Percentiles rank a stretch among this genome's conserved stretches.
Conservation (phyloP, 2,888 invertebrate genomes). For the Chaetogeoica ovagalla region DNA sequence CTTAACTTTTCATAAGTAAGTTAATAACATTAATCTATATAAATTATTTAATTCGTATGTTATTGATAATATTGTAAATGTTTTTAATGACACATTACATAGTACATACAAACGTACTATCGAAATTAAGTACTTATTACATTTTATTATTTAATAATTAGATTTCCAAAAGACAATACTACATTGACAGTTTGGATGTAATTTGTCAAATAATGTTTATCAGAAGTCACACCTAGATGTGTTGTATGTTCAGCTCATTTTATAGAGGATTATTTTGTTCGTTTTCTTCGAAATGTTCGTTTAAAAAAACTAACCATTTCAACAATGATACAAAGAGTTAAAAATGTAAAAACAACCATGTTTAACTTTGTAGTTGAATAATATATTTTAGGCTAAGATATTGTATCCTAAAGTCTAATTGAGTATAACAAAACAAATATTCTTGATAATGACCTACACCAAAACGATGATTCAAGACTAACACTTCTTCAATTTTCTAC, state of each 20-base stretch:
- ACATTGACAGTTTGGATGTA: constrained; percentile 6
- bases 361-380: neutral
- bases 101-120: constrained; percentile 5
- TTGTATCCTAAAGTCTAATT: constrained; percentile 12
- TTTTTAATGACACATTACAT: neutral
- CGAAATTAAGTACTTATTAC: constrained; percentile 1
- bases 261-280: neutral
- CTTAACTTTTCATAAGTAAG: constrained; percentile 8
- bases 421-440: neutral
- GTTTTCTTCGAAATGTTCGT: neutral
- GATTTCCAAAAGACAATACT: constrained; percentile 14
- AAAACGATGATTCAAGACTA: neutral
- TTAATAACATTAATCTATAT: constrained; percentile 7
- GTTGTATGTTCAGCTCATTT: constrained; percentile 13
- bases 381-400: constrained; percentile 22
- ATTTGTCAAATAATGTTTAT: neutral
- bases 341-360: constrained; percentile 14
- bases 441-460: neutral
- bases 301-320: constrained; percentile 8
- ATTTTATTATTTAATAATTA: constrained; percentile 4
- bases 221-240: neutral
- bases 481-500: too few relatives aligned
- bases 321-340: neutral
- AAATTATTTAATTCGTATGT: neutral
- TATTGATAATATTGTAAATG: neutral